Evolutionary conservation across 2,888 invertebrate genomes (phyloP), one percentile per base, ranked within the genome.

Genomic region (Agapostemon virescens): DNA sequence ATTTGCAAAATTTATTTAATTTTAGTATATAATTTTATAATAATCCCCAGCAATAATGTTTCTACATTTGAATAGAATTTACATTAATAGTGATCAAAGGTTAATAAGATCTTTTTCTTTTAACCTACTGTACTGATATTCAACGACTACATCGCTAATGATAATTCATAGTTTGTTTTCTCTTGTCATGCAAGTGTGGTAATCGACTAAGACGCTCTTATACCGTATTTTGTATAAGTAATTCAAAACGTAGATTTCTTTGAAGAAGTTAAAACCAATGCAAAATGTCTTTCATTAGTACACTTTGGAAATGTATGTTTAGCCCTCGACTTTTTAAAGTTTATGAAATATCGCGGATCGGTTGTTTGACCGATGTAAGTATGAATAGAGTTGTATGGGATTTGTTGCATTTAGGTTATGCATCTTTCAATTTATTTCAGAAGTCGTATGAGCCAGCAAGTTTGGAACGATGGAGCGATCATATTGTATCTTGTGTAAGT

Each of bases 401-500:
- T 26, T 15, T 45, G 13, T 63, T 70, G 38, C 36, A 30, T 72
- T 73, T 69, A 78, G 74, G 82, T 84, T 80, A 80, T 74, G 38
- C 52, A 49, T 17, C 0, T 76, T 30, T 52, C 49, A 58, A 83
- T 88, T 86, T 78, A 78, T 86, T 93, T 85, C 89, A 95, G 95
- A 95, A 94, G 86, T 90, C 95, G 82, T 97, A 97, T 89, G 94
- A 95, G 89, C 95, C 96, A n/a, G 93, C 94, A 73, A 93, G 93
- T 58, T 90, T 95, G 77, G 97, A 97, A 92, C 95, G 94, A 93
- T 95, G 95, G 94, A 95, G 96, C 45, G 96, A 97, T 88, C 95
- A 95, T 91, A 93, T 97, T 33, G 94, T 97, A 49, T 94, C 95
- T 84, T 94, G 95, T 55, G 96, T 96, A 93, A 94, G 95, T 92